Evolutionary conservation across 2,888 invertebrate genomes (phyloP).

Genomic region (Lypha dubia): DNA sequence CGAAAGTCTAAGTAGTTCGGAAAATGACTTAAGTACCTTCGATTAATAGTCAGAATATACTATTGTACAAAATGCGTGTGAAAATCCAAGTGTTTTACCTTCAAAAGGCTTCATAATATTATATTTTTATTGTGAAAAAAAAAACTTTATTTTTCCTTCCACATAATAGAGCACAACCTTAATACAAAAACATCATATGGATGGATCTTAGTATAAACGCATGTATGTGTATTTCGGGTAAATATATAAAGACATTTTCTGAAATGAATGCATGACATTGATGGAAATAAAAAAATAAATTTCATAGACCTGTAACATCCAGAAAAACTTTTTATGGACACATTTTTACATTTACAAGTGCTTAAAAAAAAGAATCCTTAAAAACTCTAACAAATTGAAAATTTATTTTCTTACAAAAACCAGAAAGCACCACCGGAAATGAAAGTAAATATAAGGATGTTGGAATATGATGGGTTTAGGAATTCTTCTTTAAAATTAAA

Average conservation of each 20-base stretch:
- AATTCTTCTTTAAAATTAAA: constrained; percentile 33
- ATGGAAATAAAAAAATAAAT: constrained; percentile 65
- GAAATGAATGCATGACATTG: constrained; percentile 65
- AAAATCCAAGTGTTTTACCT: no score
- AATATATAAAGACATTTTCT: constrained; percentile 18
- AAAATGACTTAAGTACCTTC: no score
- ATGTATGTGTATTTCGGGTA: not conserved
- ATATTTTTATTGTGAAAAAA: no score
- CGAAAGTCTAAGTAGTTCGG: no score
- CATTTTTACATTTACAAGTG: not conserved
- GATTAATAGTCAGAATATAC: no score
- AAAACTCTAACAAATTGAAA: constrained; percentile 43
- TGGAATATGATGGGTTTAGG: not conserved
- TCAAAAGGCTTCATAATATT: no score
- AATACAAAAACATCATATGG: no score
- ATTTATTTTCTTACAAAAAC: constrained; percentile 43
- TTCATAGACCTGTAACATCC: constrained; percentile 51
- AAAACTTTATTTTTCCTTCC: no score
- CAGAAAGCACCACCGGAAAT: constrained; percentile 28
- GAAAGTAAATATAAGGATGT: constrained; percentile 32
- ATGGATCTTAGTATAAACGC: not conserved
- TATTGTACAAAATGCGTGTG: no score
- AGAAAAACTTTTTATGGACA: constrained; percentile 50
- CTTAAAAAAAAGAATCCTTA: not conserved
- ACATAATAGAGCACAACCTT: no score